Conservation (phyloP, 2,888 invertebrate genomes). For the Habrosyne pyritoides region DNA sequence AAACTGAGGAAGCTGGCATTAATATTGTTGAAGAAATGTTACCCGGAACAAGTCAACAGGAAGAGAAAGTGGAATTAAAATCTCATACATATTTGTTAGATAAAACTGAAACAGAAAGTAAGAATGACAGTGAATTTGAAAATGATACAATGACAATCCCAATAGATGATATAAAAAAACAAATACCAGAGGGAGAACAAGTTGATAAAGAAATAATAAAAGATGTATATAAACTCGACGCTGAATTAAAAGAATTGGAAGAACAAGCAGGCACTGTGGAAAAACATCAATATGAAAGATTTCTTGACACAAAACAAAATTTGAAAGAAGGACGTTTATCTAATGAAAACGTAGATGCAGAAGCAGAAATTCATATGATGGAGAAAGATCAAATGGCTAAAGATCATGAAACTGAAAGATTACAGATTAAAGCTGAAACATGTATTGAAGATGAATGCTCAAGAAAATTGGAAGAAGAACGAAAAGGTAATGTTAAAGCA, state of each 20-base stretch:
- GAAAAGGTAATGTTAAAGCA: no score
- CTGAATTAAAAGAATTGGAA: no score
- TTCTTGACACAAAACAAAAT: no score
- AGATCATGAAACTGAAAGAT: slow-evolving; percentile 1
- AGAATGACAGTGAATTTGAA: background rate
- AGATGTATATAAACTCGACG: background rate
- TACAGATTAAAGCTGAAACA: background rate
- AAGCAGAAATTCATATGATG: background rate
- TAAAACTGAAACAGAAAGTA: background rate
- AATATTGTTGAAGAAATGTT: no score
- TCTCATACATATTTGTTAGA: background rate
- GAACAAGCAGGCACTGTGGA: no score
- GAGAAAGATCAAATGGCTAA: background rate
- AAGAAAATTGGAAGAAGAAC: background rate
- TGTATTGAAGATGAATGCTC: background rate
- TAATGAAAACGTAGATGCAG: no score
- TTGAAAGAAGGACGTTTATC: no score
- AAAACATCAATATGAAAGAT: no score
- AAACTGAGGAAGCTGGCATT: no score
- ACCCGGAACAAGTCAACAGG: background rate
- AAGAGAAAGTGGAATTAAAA: background rate
- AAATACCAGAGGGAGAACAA: background rate
- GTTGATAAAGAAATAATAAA: background rate
- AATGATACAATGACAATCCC: no score
- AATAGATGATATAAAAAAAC: background rate